These are phyloP conservation scores for Rhinoderma darwinii DNA, from an alignment of 2,113 vertebrate species.

Conservation along the genomic window DNA sequence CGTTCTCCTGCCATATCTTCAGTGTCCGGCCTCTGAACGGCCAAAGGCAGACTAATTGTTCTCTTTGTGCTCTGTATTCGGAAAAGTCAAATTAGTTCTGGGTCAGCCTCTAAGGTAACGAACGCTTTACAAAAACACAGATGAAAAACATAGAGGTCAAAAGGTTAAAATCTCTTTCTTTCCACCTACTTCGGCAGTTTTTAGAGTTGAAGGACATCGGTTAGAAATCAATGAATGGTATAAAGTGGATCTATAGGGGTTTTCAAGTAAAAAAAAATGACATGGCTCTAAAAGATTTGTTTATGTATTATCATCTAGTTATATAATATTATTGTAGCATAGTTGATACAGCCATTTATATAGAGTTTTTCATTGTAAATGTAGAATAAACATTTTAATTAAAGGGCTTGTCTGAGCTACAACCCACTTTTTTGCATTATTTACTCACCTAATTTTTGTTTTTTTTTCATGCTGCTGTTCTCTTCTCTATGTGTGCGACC, in stretches of 20 bases:
- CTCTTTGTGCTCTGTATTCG: conserved; percentile 33
- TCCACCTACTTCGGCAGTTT: background rate
- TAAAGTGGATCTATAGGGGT: background rate
- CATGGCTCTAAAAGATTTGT: background rate
- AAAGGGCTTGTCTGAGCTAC: no score
- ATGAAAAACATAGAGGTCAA: conserved; percentile 32
- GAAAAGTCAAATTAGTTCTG: conserved; percentile 53
- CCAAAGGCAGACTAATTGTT: conserved; percentile 1
- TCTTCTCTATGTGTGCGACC: no score
- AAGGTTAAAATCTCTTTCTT: conserved; percentile 30
- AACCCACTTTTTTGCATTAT: no score
- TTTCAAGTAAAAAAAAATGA: background rate
- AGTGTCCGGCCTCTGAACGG: background rate
- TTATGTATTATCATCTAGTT: no score
- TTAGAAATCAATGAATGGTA: background rate
- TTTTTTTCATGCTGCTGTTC: no score
- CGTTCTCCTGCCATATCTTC: background rate
- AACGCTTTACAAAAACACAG: conserved; percentile 40
- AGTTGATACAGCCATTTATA: no score
- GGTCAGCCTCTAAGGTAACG: conserved; percentile 44
- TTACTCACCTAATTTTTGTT: no score
- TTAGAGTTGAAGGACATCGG: background rate
- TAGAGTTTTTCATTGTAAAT: no score
- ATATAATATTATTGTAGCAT: no score
- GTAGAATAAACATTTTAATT: no score